Base-by-base conservation (phyloP, 2,888 invertebrate genomes). In the Melanargia galathea region DNA sequence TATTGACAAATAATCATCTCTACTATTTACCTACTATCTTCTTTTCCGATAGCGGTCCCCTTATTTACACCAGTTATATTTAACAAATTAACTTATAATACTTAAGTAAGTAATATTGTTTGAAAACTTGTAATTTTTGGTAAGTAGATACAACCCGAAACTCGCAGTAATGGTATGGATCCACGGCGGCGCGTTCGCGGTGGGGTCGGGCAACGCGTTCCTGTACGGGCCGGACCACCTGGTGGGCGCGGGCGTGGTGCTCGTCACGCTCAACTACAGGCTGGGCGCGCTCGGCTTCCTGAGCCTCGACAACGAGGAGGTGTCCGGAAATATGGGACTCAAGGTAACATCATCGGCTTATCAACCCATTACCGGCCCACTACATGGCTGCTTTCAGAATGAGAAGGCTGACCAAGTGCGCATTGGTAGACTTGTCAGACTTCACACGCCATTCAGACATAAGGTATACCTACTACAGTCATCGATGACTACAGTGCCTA, bases 101-200 rank as follows among this genome's bases (percentile, higher is more conserved):
- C n/a, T n/a, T n/a, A n/a, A n/a, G n/a, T n/a, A n/a, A n/a, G n/a
- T n/a, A n/a, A n/a, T n/a, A n/a, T n/a, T 40, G 16, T 40, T 40
- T n/a, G 7, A 40, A 10, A 38, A 54, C n/a, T 7, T n/a, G 38
- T n/a, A 10, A 20, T 22, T 35, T 54, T 40, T 55, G 55, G 8
- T 40, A 26, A 40, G 5, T 65, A 93, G 92, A 65, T 92, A 85
- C 71, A 90, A 92, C 73, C 92, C 92, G 0, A 91, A 91, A 62
- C 75, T 93, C 35, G 93, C 94, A 0, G 94, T 94, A 16, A 93
- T 94, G 93, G 92, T 94, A 2, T 94, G 93, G 93, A 89, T 94
- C 55, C 94, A 94, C 73, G 94, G 94, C 0, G 94, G 94, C 0
- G 93, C 93, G 2, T 94, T 93, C 69, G 89, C 92, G 0, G 92